phyloP scores from a whole-genome alignment of 1,140 invertebrate genomes.

The Tetragonula clypearis region DNA sequence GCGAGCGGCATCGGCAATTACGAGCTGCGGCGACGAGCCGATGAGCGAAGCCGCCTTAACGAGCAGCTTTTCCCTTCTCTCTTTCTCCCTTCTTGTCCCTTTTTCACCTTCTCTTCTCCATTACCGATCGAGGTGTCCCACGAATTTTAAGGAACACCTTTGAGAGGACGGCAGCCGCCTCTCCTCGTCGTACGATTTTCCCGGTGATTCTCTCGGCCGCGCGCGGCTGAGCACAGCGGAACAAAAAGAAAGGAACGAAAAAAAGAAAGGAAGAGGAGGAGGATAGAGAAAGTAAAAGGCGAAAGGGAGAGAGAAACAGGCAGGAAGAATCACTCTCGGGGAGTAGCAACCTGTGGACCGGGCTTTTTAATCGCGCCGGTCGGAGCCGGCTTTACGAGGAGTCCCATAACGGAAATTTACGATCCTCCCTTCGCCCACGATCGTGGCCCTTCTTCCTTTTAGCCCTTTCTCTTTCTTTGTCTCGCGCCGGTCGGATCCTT shows the following conservation, averaged over 20 bases:
- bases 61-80: constrained; percentile 36
- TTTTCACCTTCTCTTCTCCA: constrained; percentile 20
- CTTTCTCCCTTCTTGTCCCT: neutral
- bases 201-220: constrained; percentile 42
- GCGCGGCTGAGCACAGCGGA: neutral
- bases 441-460: constrained; percentile 40
- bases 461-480: constrained; percentile 14
- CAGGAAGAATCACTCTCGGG: constrained; percentile 55
- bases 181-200: constrained; percentile 55
- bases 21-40: constrained; percentile 50
- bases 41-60: constrained; percentile 63
- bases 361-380: constrained; percentile 70
- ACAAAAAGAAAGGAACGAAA: constrained; percentile 18
- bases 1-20: constrained; percentile 65
- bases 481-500: neutral
- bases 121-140: constrained; percentile 66
- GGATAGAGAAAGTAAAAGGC: neutral
- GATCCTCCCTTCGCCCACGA: constrained; percentile 54
- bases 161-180: constrained; percentile 57
- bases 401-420: constrained; percentile 71
- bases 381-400: constrained; percentile 70
- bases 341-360: constrained; percentile 69
- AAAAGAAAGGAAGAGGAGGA: neutral
- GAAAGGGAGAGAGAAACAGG: constrained; percentile 38
- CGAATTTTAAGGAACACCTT: constrained; percentile 69